Base-by-base conservation (phyloP, 2,888 invertebrate species). In the Rotaria socialis region DNA sequence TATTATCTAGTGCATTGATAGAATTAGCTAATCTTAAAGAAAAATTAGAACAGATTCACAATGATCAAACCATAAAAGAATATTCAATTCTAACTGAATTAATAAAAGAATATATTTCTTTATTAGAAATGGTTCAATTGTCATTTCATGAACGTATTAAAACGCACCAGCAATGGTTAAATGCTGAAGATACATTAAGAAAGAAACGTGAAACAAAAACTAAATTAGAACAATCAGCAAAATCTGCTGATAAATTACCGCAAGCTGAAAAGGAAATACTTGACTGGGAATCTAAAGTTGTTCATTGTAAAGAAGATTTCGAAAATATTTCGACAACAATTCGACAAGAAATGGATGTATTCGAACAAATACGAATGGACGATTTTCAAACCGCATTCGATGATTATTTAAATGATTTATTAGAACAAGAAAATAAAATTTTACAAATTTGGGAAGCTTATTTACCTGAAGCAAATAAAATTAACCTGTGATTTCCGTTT, bases 151-250 rank as follows among this genome's bases (percentile, higher is more conserved):
- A 94, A 89, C 92, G 94, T 86, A 94, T 94, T 5, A 94, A 95
- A 93, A 94, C 95, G n/a, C 97, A 96, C 92, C 97, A 98, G 92
- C 95, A 95, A 90, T 97, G 98, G 96, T 97, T 99, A 90, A 96
- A 96, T 91, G 95, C 97, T 52, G 96, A 97, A 91, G 94, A 95
- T 92, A 96, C 95, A 92, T 92, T 99, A 88, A 96, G 95, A 35
- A 96, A 96, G 90, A 95, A 97, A 90, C 93, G 97, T 86, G 98
- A 99, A 91, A 94, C 94, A 89, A 97, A 97, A 91, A 95, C 95
- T 0, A 95, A 96, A 90, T 93, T 95, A 84, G 97, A 98, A 90
- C 92, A 96, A 87, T 94, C 95, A 24, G 95, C 95, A 89, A 94
- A 96, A 88, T 2, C 14, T 80, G 94, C 93, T 5, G 98, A 98